A percentile compares a stretch with the other conserved stretches of the same genome.
Evolutionary conservation across 2,113 vertebrate genomes (phyloP).

Genomic region (Crotalus helleri): DNA sequence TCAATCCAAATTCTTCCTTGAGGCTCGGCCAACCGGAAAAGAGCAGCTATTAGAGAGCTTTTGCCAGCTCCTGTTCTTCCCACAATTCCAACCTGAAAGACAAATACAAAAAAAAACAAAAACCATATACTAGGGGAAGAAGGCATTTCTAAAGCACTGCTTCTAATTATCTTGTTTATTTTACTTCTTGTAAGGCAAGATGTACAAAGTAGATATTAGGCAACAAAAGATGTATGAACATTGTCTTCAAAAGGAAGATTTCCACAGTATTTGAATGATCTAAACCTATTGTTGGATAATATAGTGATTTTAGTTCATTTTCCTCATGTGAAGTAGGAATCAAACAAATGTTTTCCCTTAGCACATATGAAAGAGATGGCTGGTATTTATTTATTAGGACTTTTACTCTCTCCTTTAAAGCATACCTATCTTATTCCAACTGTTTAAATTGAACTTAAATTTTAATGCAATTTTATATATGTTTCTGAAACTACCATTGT

Average conservation of each 20-base stretch:
- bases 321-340: constrained; percentile 26
- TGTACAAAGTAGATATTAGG: constrained; percentile 15
- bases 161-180: constrained; percentile 5
- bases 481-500: constrained; percentile 7
- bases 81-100: constrained; percentile 86
- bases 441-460: constrained; percentile 3
- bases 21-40: constrained; percentile 90
- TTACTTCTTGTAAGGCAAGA: constrained; percentile 2
- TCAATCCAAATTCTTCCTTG: constrained; percentile 91
- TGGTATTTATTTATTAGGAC: neutral
- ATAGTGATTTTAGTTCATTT: constrained; percentile 33
- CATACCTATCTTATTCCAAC: neutral
- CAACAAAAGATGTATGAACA: constrained; percentile 15
- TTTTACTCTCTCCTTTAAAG: neutral
- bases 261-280: neutral
- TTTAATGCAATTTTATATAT: constrained; percentile 15
- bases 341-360: constrained; percentile 19
- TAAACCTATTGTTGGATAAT: neutral
- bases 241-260: constrained; percentile 30
- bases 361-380: neutral
- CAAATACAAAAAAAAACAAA: no score
- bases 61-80: constrained; percentile 94
- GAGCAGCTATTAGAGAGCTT: constrained; percentile 89
- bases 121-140: constrained; percentile 24
- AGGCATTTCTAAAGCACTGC: neutral